These are phyloP conservation scores for Brachionus rotundiformis DNA, from an alignment of 1,140 invertebrate genomes.

Conservation along the genomic window DNA sequence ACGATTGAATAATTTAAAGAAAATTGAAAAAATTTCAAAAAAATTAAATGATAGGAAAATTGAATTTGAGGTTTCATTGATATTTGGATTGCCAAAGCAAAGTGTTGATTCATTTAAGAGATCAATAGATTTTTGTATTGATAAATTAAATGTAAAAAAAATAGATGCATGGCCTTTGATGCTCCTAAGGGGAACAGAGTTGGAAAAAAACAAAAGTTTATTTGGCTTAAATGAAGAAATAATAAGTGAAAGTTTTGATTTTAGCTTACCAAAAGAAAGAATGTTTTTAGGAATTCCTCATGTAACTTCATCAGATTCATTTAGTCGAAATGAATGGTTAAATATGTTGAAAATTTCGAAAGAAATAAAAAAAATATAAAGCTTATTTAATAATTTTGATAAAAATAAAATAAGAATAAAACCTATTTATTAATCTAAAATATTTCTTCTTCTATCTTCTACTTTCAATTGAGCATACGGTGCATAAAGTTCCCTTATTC, in stretches of 20 bases:
- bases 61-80: neutral
- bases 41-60: neutral
- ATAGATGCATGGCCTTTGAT: neutral
- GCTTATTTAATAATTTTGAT: no score
- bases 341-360: neutral
- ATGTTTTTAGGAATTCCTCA: neutral
- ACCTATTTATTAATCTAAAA: no score
- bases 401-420: no score
- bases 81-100: neutral
- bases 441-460: no score
- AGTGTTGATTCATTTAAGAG: neutral
- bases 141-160: neutral
- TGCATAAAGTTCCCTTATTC: no score
- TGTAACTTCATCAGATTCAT: neutral
- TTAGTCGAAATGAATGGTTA: neutral
- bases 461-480: no score
- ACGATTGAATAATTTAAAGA: neutral
- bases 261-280: neutral
- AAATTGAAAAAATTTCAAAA: neutral
- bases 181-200: neutral
- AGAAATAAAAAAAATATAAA: no score
- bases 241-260: neutral
- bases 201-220: neutral
- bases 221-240: neutral
- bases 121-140: neutral